Evolutionary conservation across 2,113 vertebrate species (phyloP).

Genomic region (Petrocephalus microphthalmus): DNA sequence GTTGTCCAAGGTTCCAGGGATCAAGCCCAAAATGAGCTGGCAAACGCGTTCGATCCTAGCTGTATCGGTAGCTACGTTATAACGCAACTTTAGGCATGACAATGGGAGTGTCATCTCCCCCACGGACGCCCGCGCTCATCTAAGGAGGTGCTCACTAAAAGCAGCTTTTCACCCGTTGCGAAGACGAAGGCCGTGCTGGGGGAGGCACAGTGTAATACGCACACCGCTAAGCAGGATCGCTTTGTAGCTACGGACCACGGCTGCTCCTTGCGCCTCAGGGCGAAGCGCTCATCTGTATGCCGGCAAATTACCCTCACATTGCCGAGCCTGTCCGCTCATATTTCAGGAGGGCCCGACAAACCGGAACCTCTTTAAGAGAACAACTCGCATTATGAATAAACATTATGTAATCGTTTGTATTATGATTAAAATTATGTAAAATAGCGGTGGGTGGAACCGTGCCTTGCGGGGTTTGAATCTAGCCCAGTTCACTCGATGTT

Average conservation of each 20-base stretch:
- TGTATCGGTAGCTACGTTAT: too few relatives aligned
- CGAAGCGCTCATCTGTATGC: not conserved
- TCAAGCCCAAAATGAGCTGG: not conserved
- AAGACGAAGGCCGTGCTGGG: not conserved
- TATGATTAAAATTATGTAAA: constrained; percentile 5
- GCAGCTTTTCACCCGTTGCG: not conserved
- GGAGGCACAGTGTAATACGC: not conserved
- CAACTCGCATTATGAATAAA: not conserved
- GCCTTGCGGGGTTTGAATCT: not conserved
- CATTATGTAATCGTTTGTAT: not conserved
- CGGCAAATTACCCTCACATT: not conserved
- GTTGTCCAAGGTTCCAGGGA: not conserved
- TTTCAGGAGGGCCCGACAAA: not conserved
- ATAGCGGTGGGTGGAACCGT: not conserved
- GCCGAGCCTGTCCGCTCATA: not conserved
- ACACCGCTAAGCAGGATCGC: not conserved
- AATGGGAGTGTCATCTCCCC: not conserved
- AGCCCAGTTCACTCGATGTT: not conserved
- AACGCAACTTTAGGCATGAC: not conserved
- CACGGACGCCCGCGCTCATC: not conserved
- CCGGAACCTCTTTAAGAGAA: not conserved
- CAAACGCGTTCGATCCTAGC: not conserved
- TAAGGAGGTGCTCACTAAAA: not conserved
- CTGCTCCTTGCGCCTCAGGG: not conserved
- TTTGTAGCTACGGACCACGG: not conserved